Conservation (phyloP, 2,113 vertebrate species). For the Nycticorax nycticorax region DNA sequence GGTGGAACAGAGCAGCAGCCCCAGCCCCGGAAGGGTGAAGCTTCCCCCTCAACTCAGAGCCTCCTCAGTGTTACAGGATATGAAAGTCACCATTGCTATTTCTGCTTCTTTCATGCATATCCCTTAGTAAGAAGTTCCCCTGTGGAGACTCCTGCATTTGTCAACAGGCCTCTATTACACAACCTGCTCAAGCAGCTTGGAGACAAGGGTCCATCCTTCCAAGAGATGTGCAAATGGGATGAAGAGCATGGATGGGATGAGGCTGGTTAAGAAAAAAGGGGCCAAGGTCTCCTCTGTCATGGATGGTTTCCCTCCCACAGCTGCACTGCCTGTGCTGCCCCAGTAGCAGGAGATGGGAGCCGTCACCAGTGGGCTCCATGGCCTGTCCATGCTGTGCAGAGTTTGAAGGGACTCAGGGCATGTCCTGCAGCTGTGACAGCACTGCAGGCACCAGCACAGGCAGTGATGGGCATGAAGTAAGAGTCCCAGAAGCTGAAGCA, state of each 20-base stretch:
- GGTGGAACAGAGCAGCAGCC: not conserved
- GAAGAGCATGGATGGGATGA: not conserved
- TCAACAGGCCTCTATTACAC: not conserved
- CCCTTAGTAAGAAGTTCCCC: slow-evolving; percentile 36
- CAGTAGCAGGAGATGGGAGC: not conserved
- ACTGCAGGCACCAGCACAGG: not conserved
- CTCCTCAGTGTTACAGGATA: slow-evolving; percentile 33
- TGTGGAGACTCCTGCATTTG: slow-evolving; percentile 11
- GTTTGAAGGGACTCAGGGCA: not conserved
- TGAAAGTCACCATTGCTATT: slow-evolving; percentile 14
- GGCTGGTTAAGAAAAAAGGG: not conserved
- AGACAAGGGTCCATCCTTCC: not conserved
- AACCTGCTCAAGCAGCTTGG: not conserved
- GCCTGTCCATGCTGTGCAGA: too few species aligned
- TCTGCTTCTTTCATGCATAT: not conserved
- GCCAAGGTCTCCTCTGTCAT: not conserved
- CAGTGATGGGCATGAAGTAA: not conserved
- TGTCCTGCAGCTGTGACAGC: not conserved
- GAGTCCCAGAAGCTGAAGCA: not conserved
- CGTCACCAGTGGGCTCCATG: not conserved
- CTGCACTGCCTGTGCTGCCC: not conserved
- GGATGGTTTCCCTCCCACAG: not conserved
- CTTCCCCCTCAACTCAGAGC: not conserved
- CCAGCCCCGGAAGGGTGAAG: not conserved
- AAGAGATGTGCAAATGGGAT: not conserved